These are phyloP conservation scores for Beris chalybata DNA, from an alignment of 2,888 invertebrate species.

Conservation along the genomic window DNA sequence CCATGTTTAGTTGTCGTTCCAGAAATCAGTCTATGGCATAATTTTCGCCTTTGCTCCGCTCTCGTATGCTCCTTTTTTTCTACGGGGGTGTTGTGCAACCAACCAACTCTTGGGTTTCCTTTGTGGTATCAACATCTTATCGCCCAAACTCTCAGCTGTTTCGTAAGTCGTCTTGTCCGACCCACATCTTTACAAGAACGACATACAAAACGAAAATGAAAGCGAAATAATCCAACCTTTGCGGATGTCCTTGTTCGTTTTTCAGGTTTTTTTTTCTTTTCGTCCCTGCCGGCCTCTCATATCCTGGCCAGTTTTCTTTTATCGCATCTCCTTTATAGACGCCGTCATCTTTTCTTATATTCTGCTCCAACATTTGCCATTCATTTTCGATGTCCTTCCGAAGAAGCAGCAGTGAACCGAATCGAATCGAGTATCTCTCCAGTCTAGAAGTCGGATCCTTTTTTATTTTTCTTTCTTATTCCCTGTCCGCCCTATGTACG, in stretches of 20 bases:
- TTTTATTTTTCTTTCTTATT: not conserved
- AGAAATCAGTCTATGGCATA: not conserved
- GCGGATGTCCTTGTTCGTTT: constrained; percentile 13
- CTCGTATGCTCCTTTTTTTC: not conserved
- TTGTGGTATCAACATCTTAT: constrained; percentile 1
- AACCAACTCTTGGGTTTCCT: not conserved
- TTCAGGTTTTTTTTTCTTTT: constrained; percentile 5
- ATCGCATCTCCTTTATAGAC: constrained; percentile 11
- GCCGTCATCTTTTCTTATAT: constrained; percentile 24
- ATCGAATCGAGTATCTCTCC: constrained; percentile 15
- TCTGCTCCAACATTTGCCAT: too few species aligned
- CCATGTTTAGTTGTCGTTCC: not conserved
- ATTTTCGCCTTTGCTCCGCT: not conserved
- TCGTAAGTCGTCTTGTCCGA: constrained; percentile 23
- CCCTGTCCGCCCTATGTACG: constrained; percentile 13
- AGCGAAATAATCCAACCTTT: constrained; percentile 28
- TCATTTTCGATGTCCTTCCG: too few species aligned
- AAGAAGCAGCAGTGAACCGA: constrained; percentile 23
- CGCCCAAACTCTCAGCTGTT: constrained; percentile 28
- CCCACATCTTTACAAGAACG: constrained; percentile 21
- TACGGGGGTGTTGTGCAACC: not conserved
- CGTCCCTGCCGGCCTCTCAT: constrained; percentile 1
- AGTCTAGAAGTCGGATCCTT: constrained; percentile 5
- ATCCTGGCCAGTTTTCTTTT: constrained; percentile 10
- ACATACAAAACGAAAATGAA: constrained; percentile 16